Conservation (phyloP, 2,797 vertebrate species). For the Orientallactaga sibirica region DNA sequence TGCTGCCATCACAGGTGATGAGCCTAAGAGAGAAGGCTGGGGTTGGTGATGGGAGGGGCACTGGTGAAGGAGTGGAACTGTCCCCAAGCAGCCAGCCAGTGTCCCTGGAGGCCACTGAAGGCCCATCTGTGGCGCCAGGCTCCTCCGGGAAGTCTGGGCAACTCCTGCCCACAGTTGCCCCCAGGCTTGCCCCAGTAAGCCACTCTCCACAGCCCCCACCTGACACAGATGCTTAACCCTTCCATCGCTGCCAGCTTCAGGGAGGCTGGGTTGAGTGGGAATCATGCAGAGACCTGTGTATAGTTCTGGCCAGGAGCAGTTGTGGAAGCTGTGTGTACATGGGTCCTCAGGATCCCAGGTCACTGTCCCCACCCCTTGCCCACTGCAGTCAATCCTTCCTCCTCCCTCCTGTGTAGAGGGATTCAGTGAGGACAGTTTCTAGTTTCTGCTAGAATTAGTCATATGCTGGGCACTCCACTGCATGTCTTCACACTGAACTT, state of each 20-base stretch:
- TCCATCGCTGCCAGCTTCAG: background rate
- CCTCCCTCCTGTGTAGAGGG: background rate
- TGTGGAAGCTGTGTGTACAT: background rate
- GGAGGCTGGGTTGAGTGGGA: background rate
- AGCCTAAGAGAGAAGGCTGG: background rate
- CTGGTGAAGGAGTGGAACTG: constrained; percentile 22
- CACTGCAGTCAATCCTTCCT: background rate
- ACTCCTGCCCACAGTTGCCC: constrained; percentile 40
- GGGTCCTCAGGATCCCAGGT: background rate
- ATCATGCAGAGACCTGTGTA: background rate
- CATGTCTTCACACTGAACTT: background rate
- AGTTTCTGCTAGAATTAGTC: background rate
- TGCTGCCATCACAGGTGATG: background rate
- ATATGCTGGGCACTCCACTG: background rate
- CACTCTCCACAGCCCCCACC: background rate
- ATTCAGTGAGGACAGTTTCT: background rate
- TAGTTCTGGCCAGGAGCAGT: background rate
- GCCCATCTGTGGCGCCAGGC: constrained; percentile 71
- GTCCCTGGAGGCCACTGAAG: constrained; percentile 65
- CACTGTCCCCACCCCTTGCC: background rate
- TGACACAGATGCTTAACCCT: background rate
- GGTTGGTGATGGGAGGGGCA: background rate
- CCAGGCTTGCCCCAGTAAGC: constrained; percentile 18
- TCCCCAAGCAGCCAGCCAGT: constrained; percentile 64
- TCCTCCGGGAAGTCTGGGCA: constrained; percentile 67